These are phyloP conservation scores for Tursiops truncatus DNA, from an alignment of 2,113 vertebrate species.

Conservation along the genomic window DNA sequence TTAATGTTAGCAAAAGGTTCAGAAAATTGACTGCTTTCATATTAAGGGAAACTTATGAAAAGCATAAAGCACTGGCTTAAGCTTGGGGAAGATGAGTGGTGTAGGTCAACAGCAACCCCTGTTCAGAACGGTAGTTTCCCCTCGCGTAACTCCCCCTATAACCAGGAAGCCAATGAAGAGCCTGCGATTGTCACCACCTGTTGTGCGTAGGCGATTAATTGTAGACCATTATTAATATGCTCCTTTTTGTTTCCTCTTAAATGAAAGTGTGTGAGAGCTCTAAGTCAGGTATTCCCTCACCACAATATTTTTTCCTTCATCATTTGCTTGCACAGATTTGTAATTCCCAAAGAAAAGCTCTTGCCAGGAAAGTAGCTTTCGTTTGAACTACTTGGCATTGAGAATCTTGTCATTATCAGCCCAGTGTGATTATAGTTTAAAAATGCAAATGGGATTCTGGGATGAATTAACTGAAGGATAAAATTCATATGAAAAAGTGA, in stretches of 20 bases:
- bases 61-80: background rate
- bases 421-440: constrained; percentile 61
- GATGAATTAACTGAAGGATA: constrained; percentile 46
- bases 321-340: constrained; percentile 47
- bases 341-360: constrained; percentile 55
- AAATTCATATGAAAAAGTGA: constrained; percentile 55
- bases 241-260: constrained; percentile 15
- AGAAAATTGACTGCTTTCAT: background rate
- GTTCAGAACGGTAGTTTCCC: background rate
- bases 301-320: constrained; percentile 42
- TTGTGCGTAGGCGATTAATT: background rate
- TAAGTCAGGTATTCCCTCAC: constrained; percentile 25
- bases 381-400: constrained; percentile 53
- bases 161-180: background rate
- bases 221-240: background rate
- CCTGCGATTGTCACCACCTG: background rate
- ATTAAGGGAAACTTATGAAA: background rate
- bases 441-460: constrained; percentile 64
- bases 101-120: background rate
- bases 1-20: background rate
- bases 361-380: constrained; percentile 54
- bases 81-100: background rate
- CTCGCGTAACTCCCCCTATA: rapidly evolving
- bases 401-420: constrained; percentile 49
- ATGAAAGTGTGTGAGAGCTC: background rate